Percentiles rank a stretch among this genome's conserved stretches.
phyloP scores from a whole-genome alignment of 2,888 invertebrate genomes.

The Steinernema scapterisci region DNA sequence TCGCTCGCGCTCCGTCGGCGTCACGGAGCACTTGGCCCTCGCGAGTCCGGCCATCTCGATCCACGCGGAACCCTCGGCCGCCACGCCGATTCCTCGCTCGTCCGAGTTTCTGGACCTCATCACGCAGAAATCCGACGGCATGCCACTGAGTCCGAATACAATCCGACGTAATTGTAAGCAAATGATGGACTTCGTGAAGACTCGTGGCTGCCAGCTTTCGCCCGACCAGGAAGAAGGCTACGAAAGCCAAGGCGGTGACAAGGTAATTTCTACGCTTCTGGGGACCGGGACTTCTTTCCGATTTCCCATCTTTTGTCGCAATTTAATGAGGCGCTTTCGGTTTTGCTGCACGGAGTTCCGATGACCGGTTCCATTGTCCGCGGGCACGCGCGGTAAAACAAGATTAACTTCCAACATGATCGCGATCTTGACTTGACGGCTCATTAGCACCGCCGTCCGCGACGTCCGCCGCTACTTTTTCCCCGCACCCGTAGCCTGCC shows the following conservation, averaged over 20 bases:
- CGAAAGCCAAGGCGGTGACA: constrained; percentile 15
- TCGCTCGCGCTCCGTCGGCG: constrained; percentile 12
- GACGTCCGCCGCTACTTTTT: neutral
- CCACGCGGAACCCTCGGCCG: neutral
- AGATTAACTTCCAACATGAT: constrained; percentile 21
- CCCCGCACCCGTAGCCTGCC: neutral
- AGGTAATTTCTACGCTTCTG: neutral
- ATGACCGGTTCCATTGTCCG: constrained; percentile 30
- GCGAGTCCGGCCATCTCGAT: constrained; percentile 15
- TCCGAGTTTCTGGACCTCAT: constrained; percentile 25
- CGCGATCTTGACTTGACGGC: constrained; percentile 27
- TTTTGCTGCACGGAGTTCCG: constrained; percentile 19
- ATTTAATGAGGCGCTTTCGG: constrained; percentile 28
- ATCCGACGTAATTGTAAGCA: constrained; percentile 31
- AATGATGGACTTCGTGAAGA: constrained; percentile 27
- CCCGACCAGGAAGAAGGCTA: constrained; percentile 26
- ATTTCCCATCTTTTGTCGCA: neutral
- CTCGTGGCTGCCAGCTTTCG: neutral
- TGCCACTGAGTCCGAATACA: constrained; percentile 23
- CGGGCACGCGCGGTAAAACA: constrained; percentile 16
- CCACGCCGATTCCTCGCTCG: constrained; percentile 12
- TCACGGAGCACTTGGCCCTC: constrained; percentile 4
- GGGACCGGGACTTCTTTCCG: neutral
- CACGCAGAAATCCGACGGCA: constrained; percentile 16
- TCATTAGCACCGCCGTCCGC: constrained; percentile 11